A percentile compares a stretch with the other conserved stretches of the same genome.
Conservation (phyloP, 2,797 vertebrate species). For the Lepidocolaptes lacrymiger region DNA sequence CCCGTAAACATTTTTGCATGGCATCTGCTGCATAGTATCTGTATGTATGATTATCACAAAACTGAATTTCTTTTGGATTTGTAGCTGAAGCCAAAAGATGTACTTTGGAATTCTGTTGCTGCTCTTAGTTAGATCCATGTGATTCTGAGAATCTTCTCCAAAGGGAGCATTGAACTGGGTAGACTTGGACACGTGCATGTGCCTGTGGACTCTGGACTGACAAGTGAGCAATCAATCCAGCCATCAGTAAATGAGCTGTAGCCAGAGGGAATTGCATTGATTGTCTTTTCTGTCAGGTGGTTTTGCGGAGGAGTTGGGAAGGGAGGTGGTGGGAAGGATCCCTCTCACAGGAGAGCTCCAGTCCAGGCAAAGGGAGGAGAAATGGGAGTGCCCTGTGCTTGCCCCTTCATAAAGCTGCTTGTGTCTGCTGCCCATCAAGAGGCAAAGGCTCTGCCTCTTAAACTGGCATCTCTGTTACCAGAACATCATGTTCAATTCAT, state of each 20-base stretch:
- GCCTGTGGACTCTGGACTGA: background rate
- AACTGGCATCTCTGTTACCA: slow-evolving; percentile 51
- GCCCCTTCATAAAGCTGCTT: background rate
- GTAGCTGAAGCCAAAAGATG: background rate
- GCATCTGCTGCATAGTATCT: background rate
- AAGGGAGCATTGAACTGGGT: background rate
- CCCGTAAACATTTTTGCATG: background rate
- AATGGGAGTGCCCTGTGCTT: background rate
- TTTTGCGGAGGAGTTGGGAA: background rate
- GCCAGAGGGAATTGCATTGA: slow-evolving; percentile 18
- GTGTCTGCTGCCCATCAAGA: background rate
- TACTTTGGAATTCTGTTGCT: background rate
- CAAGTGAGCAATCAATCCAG: slow-evolving; percentile 16
- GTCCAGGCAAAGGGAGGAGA: background rate
- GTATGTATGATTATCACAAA: background rate
- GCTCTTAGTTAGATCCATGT: background rate
- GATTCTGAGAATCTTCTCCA: background rate
- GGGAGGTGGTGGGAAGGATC: background rate
- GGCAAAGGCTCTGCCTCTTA: background rate
- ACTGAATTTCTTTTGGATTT: background rate
- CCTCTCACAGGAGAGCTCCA: background rate
- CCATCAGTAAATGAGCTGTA: background rate
- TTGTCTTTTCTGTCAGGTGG: background rate
- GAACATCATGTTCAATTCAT: slow-evolving; percentile 56
- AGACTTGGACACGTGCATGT: background rate